Base-by-base conservation (phyloP, 2,888 invertebrate species). In the Melanostoma mellinum region DNA sequence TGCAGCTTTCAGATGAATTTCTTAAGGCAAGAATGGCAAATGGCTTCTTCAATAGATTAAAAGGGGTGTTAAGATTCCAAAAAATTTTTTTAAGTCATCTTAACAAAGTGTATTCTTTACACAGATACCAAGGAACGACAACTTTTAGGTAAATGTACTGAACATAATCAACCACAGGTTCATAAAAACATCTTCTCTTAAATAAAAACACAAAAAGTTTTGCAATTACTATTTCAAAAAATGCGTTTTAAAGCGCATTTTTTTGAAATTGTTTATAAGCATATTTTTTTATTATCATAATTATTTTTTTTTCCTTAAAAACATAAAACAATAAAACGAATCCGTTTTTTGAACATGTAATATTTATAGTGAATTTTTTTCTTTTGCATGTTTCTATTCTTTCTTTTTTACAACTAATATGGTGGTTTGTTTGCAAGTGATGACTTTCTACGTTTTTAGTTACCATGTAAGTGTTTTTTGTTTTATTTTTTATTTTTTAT, bases 361-460 rank as follows among this genome's bases (percentile, higher is more conserved):
- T 80, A 81, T 72, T 81, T 81, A 77, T 77, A 81, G 81, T 81
- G 81, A 76, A 72, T 72, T 71, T 42, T 50, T n/a, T 61, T 52
- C 42, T 75, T 68, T 69, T 75, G 50, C 33, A 63, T 63, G 63
- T 69, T 68, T 65, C 46, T 58, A 44, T 30, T 65, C 60, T 58
- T 44, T 40, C 69, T 69, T 36, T 60, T 81, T 82, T 82, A 82
- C 73, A 82, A 78, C 82, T 82, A 82, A 82, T 82, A 82, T 82
- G 82, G 82, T 82, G 82, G 82, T 82, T 82, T 82, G 82, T 78
- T 82, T 82, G 82, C 78, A 82, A 82, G 82, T 82, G 82, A 82
- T 82, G 82, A 82, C 82, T 82, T 52, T 82, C 73, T 77, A 82
- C 78, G 50, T 61, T 63, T 73, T 73, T 82, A 78, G 82, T 82